Evolutionary conservation across 2,888 invertebrate genomes (phyloP).

Genomic region (Pheosia tremula): DNA sequence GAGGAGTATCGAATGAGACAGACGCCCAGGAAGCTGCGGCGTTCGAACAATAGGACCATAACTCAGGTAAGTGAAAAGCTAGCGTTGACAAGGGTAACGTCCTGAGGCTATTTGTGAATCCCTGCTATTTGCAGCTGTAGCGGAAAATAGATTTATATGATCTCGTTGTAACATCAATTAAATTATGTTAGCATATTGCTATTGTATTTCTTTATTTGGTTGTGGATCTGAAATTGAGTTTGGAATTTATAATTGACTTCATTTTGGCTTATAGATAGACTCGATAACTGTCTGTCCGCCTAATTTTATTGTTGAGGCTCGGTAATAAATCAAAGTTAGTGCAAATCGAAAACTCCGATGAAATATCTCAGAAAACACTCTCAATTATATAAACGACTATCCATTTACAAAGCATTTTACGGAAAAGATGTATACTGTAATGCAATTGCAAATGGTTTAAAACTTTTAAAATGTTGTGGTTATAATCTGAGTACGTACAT

Average conservation of each 20-base stretch:
- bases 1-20: conserved; percentile 35
- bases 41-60: conserved; percentile 67
- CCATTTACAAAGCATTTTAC: no score
- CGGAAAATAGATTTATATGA: conserved; percentile 35
- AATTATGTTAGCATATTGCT: conserved; percentile 1
- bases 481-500: no score
- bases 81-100: conserved; percentile 71
- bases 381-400: no score
- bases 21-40: conserved; percentile 36
- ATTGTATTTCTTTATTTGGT: not conserved
- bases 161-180: conserved; percentile 11
- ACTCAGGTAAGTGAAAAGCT: conserved; percentile 70
- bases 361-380: no score
- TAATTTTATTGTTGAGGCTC: no score
- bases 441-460: no score
- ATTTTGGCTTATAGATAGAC: not conserved
- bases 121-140: conserved; percentile 43
- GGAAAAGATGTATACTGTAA: no score
- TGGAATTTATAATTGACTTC: not conserved
- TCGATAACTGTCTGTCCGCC: not conserved
- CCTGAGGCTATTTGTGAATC: conserved; percentile 63
- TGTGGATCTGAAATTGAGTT: not conserved
- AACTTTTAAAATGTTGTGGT: no score
- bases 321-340: not conserved
- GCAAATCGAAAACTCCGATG: not conserved